A percentile compares a stretch with the other conserved stretches of the same genome.
Evolutionary conservation across 2,888 invertebrate species (phyloP).

Genomic region (Tenthredo amoena): DNA sequence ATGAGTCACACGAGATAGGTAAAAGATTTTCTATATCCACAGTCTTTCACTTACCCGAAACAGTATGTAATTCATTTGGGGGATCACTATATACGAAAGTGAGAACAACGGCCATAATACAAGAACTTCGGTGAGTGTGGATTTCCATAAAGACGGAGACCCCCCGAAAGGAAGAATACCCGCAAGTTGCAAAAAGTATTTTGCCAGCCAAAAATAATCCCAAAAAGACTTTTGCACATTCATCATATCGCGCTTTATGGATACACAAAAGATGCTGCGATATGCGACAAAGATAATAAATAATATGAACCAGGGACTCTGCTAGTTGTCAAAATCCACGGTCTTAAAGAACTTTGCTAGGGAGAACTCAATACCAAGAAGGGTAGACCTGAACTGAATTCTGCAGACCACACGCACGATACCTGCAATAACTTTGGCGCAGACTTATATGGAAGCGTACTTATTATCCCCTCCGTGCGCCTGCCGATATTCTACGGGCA

Average conservation of each 20-base stretch:
- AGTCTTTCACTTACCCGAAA: background rate
- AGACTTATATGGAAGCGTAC: background rate
- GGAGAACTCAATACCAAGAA: background rate
- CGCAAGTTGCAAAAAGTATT: background rate
- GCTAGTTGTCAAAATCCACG: background rate
- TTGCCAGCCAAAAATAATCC: conserved; percentile 33
- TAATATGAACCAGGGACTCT: background rate
- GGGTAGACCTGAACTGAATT: conserved; percentile 6
- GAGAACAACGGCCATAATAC: background rate
- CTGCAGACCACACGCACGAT: background rate
- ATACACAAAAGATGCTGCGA: background rate
- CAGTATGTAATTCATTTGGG: background rate
- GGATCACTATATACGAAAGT: background rate
- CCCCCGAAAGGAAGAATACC: conserved; percentile 6
- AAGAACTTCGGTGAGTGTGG: background rate
- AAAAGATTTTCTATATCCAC: too few relatives aligned
- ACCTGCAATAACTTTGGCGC: background rate
- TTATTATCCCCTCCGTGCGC: conserved; percentile 24
- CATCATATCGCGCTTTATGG: background rate
- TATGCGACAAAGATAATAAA: background rate
- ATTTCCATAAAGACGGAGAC: background rate
- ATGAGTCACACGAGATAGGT: background rate
- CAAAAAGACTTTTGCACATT: background rate
- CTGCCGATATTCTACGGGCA: background rate
- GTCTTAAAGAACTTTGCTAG: background rate